Evolutionary conservation across 2,888 invertebrate genomes (phyloP), one percentile per base, ranked within the genome.

Genomic region (Euzophera pinguis): DNA sequence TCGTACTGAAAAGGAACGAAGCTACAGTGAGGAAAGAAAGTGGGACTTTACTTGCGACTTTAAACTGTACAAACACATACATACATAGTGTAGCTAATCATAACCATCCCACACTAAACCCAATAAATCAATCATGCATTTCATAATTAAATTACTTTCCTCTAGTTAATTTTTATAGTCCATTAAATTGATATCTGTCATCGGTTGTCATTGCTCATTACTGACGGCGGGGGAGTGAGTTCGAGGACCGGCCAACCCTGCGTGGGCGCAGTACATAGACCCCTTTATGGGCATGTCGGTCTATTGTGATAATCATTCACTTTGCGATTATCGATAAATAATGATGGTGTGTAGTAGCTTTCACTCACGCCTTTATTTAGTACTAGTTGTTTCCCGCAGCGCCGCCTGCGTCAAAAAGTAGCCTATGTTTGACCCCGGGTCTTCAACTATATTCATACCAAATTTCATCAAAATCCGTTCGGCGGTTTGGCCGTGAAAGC

Each of bases 261-360:
- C 52, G 78, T 76, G 75, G 78, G 75, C 62, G 71, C 52, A 73
- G 73, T 78, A 75, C 64, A 61, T 59, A 50, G 56, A 39, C 49
- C 16, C 75, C 73, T 60, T 74, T 61, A 68, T 72, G 78, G 78
- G 32, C 53, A 61, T 61, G 65, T 64, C 65, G 49, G n/a, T 27
- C 29, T 38, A 61, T 58, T 59, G 60, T 64, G 64, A 67, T 65
- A 64, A 63, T 60, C 65, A 69, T 16, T 47, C 22, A 49, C 27
- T 49, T 67, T 73, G 71, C 71, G 59, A 55, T 54, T 38, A 38
- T 45, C 32, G 43, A 14, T 45, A 22, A 32, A 16, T 41, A 41
- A 41, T 17, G 41, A n/a, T 9, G 14, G 14, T 9, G 43, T n/a
- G n/a, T n/a, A 45, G 12, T 42, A 27, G 42, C 29, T 45, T 29